These are phyloP conservation scores for Sceliomorpha sp. DNA, from an alignment of 2,888 invertebrate genomes.

Conservation along the genomic window DNA sequence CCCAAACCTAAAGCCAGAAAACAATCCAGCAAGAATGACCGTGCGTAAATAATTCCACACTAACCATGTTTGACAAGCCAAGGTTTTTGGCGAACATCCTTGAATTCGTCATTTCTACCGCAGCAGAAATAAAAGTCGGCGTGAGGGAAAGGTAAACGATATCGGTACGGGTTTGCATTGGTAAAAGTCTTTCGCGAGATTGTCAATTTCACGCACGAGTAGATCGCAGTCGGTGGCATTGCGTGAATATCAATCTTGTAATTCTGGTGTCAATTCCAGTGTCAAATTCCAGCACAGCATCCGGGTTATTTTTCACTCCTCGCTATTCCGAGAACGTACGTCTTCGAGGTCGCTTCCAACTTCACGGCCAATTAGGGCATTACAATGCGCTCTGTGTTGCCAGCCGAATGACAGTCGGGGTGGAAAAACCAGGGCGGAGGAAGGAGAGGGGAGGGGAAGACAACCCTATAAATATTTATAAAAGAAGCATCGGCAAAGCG, in stretches of 20 bases:
- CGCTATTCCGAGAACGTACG: conserved; percentile 56
- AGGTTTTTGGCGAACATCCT: no score
- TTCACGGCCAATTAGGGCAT: conserved; percentile 62
- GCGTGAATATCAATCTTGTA: conserved; percentile 11
- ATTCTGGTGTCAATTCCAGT: conserved; percentile 11
- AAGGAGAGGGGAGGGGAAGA: no score
- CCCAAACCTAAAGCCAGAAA: no score
- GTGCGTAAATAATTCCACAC: no score
- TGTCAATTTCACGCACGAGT: conserved; percentile 6
- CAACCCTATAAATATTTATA: no score
- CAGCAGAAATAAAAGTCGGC: no score
- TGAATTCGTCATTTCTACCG: no score
- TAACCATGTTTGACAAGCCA: no score
- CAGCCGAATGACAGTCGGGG: conserved; percentile 38
- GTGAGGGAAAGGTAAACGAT: no score
- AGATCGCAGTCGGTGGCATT: conserved; percentile 1
- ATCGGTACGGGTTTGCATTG: background rate
- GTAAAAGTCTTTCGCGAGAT: conserved; percentile 5
- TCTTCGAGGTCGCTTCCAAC: conserved; percentile 29
- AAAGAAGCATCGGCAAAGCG: no score
- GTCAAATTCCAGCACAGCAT: conserved; percentile 12
- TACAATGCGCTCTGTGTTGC: conserved; percentile 69
- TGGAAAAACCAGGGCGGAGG: no score
- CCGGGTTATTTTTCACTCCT: conserved; percentile 25
- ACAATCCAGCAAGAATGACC: no score